Evolutionary conservation across 2,888 invertebrate species (phyloP).

Genomic region (Calephelis perditalis): DNA sequence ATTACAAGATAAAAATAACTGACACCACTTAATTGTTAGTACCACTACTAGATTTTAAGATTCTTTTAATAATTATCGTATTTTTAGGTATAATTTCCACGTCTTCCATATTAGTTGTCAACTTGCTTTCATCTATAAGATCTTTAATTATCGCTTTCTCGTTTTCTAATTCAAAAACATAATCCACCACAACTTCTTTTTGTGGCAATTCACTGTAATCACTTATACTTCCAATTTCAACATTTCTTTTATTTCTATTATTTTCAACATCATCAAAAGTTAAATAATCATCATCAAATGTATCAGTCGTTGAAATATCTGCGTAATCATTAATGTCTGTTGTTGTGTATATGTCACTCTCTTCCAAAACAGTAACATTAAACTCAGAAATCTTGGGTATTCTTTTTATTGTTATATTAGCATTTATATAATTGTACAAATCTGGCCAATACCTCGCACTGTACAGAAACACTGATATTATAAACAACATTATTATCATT

Average conservation of each 20-base stretch:
- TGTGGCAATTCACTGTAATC: constrained; percentile 43
- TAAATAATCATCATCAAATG: constrained; percentile 28
- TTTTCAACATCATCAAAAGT: constrained; percentile 25
- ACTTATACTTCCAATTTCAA: constrained; percentile 26
- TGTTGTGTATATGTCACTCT: not conserved
- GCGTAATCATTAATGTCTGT: constrained; percentile 29
- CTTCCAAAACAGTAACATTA: constrained; percentile 13
- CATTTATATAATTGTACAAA: constrained; percentile 57
- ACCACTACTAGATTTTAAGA: constrained; percentile 19
- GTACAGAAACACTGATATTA: constrained; percentile 53
- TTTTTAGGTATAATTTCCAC: constrained; percentile 43
- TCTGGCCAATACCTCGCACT: constrained; percentile 64
- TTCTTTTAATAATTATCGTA: constrained; percentile 11
- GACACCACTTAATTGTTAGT: no score
- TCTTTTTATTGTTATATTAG: constrained; percentile 62
- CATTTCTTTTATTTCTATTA: constrained; percentile 31
- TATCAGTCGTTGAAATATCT: constrained; percentile 2
- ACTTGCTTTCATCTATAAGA: constrained; percentile 44
- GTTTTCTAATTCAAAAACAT: constrained; percentile 46
- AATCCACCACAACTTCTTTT: constrained; percentile 43
- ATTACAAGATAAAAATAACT: no score
- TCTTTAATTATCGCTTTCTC: constrained; percentile 40
- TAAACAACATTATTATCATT: constrained; percentile 49
- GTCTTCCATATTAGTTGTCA: constrained; percentile 42
- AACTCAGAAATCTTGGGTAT: constrained; percentile 62